phyloP scores from a whole-genome alignment of 2,113 vertebrate genomes.

The Spilogale gracilis region DNA sequence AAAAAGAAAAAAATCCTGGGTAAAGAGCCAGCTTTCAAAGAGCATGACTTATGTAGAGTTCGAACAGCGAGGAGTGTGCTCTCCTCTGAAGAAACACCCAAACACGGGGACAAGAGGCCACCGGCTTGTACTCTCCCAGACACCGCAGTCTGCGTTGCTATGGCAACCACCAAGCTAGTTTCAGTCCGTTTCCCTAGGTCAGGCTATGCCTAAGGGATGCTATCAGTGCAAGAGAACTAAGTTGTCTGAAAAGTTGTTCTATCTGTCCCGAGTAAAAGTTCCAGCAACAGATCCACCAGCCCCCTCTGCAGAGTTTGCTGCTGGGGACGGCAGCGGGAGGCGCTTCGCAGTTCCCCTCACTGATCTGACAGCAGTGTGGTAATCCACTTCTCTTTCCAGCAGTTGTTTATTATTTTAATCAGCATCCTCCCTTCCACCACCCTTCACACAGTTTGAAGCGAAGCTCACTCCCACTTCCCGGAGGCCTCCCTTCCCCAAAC shows the following conservation, averaged over 20 bases:
- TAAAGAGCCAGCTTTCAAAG: conserved; percentile 76
- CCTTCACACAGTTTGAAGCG: conserved; percentile 85
- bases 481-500: conserved; percentile 87
- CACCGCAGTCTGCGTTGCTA: conserved; percentile 77
- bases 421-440: conserved; percentile 94
- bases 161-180: conserved; percentile 82
- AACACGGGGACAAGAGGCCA: conserved; percentile 59
- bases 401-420: conserved; percentile 99
- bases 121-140: conserved; percentile 44
- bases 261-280: background rate
- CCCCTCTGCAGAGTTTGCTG: conserved; percentile 55
- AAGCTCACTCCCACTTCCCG: conserved; percentile 96
- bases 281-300: conserved; percentile 27
- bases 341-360: conserved; percentile 52
- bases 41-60: conserved; percentile 63
- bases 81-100: conserved; percentile 74
- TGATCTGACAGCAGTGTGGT: conserved; percentile 79
- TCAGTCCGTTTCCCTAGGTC: conserved; percentile 72
- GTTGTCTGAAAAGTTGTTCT: conserved; percentile 69
- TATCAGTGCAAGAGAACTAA: conserved; percentile 53
- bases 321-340: background rate
- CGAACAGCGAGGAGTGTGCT: conserved; percentile 32
- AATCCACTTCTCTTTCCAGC: conserved; percentile 85
- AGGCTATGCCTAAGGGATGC: conserved; percentile 67
- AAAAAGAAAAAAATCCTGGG: conserved; percentile 60